Evolutionary conservation across 2,113 vertebrate species (phyloP).

Genomic region (Gymnocephalus cernua): DNA sequence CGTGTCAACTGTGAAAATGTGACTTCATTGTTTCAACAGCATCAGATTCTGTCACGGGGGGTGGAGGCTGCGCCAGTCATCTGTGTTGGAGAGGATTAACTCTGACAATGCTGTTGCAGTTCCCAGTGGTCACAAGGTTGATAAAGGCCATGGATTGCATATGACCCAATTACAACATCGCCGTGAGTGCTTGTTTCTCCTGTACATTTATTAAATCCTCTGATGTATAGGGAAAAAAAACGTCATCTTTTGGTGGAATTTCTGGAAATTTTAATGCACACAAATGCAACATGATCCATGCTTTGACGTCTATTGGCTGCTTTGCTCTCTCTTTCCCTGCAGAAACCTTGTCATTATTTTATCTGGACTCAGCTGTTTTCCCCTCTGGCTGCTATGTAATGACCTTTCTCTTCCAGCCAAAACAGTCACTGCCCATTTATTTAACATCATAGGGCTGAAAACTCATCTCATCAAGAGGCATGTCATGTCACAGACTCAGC

Average conservation of each 20-base stretch:
- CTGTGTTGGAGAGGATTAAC: constrained; percentile 33
- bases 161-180: background rate
- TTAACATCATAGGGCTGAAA: constrained; percentile 47
- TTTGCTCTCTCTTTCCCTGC: constrained; percentile 27
- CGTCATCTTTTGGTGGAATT: background rate
- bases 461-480: constrained; percentile 56
- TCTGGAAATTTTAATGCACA: background rate
- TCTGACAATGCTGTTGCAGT: constrained; percentile 13
- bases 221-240: background rate
- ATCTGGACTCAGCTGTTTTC: constrained; percentile 58
- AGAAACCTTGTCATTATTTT: constrained; percentile 56
- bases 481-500: constrained; percentile 43
- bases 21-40: constrained; percentile 23
- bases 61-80: constrained; percentile 32
- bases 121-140: constrained; percentile 22
- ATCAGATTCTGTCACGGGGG: constrained; percentile 19
- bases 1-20: constrained; percentile 9
- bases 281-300: background rate
- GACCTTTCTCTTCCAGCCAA: constrained; percentile 62
- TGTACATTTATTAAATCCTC: background rate
- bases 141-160: constrained; percentile 15
- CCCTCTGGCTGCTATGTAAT: constrained; percentile 56
- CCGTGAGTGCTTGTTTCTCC: constrained; percentile 7
- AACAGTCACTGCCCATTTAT: constrained; percentile 57
- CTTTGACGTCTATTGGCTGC: constrained; percentile 8